Conservation (phyloP, 2,113 vertebrate species). For the Onychorhynchus coronatus region DNA sequence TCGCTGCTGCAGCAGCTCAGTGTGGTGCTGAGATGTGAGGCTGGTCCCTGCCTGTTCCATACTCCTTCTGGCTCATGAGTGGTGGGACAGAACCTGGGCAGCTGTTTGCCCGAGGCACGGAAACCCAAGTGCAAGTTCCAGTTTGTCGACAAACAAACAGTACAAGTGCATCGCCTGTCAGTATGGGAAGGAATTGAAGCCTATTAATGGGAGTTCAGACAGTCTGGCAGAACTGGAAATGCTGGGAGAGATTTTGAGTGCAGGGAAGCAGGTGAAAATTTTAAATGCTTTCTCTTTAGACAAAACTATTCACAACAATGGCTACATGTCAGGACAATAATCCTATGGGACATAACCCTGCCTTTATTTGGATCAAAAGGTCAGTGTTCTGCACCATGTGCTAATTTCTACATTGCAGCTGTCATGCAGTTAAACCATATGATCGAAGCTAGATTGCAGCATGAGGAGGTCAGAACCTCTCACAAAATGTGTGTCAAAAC, state of each 20-base stretch:
- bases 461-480: not conserved
- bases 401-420: not conserved
- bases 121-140: not conserved
- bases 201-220: not conserved
- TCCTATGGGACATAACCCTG: not conserved
- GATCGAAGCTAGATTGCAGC: not conserved
- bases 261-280: not conserved
- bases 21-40: not conserved
- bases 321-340: not conserved
- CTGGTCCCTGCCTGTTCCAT: not conserved
- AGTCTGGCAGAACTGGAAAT: not conserved
- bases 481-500: not conserved
- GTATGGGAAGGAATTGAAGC: not conserved
- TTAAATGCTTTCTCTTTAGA: not conserved
- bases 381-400: not conserved
- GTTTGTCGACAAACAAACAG: not conserved
- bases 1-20: not conserved
- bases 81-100: not conserved
- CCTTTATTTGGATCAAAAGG: not conserved
- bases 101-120: not conserved
- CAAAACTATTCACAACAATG: not conserved
- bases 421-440: rapidly evolving
- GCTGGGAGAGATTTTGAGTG: not conserved
- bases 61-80: not conserved
- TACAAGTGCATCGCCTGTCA: not conserved